phyloP scores from a whole-genome alignment of 2,113 vertebrate genomes.

The Pampusana beccarii region DNA sequence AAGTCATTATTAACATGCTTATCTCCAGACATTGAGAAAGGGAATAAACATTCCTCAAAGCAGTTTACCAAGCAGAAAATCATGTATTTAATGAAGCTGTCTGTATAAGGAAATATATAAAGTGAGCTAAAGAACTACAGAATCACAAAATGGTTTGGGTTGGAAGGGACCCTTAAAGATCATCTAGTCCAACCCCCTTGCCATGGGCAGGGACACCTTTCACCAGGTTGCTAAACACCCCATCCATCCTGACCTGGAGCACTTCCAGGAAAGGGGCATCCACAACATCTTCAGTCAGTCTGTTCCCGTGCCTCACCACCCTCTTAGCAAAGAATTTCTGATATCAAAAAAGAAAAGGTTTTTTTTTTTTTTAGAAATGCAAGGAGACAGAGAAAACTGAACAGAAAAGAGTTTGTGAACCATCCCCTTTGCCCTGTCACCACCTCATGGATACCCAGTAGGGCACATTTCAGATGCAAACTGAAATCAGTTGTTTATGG shows the following conservation, averaged over 20 bases:
- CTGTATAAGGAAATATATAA: neutral
- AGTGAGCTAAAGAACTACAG: neutral
- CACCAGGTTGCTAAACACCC: neutral
- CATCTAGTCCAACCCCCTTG: neutral
- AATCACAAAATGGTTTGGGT: no score
- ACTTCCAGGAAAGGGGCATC: rapidly evolving
- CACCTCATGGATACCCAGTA: neutral
- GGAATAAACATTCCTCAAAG: neutral
- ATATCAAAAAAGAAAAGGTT: neutral
- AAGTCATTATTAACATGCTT: neutral
- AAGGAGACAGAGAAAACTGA: neutral
- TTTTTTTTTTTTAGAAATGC: neutral
- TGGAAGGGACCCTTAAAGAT: neutral
- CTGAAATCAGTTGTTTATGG: neutral
- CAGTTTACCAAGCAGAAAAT: neutral
- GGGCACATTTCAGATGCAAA: neutral
- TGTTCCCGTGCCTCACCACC: neutral
- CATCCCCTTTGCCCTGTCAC: neutral
- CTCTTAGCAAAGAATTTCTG: neutral
- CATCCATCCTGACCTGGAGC: neutral
- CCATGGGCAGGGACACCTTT: neutral
- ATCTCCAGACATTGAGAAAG: neutral
- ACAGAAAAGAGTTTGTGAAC: neutral
- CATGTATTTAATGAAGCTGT: neutral
- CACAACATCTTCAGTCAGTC: neutral